Conservation (phyloP, 1,140 invertebrate genomes). For the Chionoecetes opilio region DNA sequence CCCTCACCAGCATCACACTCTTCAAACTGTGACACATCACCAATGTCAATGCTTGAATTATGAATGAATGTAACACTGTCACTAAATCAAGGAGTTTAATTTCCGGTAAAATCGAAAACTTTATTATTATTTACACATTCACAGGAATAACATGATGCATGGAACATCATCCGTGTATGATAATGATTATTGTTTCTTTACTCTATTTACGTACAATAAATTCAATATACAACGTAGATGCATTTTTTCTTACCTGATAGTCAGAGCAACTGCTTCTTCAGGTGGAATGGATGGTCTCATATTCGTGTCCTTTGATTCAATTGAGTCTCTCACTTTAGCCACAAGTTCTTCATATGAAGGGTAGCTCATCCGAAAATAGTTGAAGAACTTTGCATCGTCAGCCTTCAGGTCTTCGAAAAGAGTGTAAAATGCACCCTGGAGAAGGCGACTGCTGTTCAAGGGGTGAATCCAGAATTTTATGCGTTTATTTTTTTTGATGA, state of each 20-base stretch:
- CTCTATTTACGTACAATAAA: slow-evolving; percentile 2
- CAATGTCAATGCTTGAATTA: background rate
- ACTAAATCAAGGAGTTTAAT: background rate
- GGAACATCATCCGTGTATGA: background rate
- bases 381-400: slow-evolving; percentile 43
- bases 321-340: slow-evolving; percentile 46
- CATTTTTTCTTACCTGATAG: slow-evolving; percentile 57
- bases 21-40: slow-evolving; percentile 35
- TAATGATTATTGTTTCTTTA: background rate
- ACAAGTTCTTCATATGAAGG: slow-evolving; percentile 39
- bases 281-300: slow-evolving; percentile 56
- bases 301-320: slow-evolving; percentile 30
- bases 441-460: slow-evolving; percentile 32
- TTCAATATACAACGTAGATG: background rate
- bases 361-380: slow-evolving; percentile 49
- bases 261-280: slow-evolving; percentile 59
- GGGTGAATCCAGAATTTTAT: slow-evolving; percentile 42
- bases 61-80: background rate
- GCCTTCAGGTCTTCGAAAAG: background rate
- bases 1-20: slow-evolving; percentile 32
- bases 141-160: background rate
- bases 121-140: background rate
- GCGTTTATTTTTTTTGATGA: slow-evolving; percentile 31
- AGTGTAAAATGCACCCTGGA: slow-evolving; percentile 45
- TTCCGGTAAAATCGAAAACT: background rate